Evolutionary conservation across 2,888 invertebrate genomes (phyloP).

Genomic region (Hybos culiciformis): DNA sequence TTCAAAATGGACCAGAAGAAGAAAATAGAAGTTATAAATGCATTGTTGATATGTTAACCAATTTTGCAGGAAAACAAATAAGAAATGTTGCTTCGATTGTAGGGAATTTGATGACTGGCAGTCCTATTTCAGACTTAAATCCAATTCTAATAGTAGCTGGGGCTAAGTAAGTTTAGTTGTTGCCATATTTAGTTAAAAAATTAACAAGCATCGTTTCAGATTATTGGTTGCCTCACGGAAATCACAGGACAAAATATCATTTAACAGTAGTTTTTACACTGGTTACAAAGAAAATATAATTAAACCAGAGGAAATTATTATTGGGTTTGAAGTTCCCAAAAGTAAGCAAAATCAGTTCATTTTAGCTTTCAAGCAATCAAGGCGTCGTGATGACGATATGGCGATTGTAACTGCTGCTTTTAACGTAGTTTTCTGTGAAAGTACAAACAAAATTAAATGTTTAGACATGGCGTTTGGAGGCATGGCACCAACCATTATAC

Average conservation of each 20-base stretch:
- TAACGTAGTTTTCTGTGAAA: conserved; percentile 45
- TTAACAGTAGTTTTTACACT: conserved; percentile 52
- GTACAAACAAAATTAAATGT: conserved; percentile 39
- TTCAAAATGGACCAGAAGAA: conserved; percentile 35
- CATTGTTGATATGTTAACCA: conserved; percentile 65
- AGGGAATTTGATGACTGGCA: conserved; percentile 82
- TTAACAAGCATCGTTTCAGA: too few species aligned
- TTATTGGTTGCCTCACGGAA: too few species aligned
- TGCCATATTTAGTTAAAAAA: too few species aligned
- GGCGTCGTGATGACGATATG: conserved; percentile 79
- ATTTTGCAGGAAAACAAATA: conserved; percentile 86
- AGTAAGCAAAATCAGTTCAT: conserved; percentile 52
- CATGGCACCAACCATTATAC: conserved; percentile 68
- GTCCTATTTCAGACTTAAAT: conserved; percentile 85
- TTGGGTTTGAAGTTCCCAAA: conserved; percentile 62
- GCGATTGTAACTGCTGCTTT: conserved; percentile 79
- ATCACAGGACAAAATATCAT: too few species aligned
- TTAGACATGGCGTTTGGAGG: conserved; percentile 67
- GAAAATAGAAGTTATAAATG: conserved; percentile 46
- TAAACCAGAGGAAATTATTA: conserved; percentile 56
- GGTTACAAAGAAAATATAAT: conserved; percentile 64
- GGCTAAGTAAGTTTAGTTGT: too few species aligned
- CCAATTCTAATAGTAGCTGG: conserved; percentile 70
- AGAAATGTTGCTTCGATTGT: conserved; percentile 77
- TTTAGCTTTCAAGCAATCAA: conserved; percentile 74